phyloP scores from a whole-genome alignment of 2,888 invertebrate species.

The Eulithis testata region DNA sequence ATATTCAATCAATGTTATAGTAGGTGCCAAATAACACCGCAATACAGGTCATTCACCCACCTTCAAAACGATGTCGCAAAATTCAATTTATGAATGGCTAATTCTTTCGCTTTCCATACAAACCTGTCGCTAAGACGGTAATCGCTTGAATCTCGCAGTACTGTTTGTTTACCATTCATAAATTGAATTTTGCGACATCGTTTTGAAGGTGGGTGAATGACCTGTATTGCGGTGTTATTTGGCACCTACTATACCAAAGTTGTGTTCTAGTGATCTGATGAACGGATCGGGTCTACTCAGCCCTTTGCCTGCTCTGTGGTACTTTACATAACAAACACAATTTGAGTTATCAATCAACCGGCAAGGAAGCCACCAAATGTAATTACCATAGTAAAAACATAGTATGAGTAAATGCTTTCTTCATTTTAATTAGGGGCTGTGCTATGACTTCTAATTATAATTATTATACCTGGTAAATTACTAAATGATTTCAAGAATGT shows the following conservation, averaged over 20 bases:
- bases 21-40: no score
- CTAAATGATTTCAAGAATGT: not conserved
- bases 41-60: no score
- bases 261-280: constrained; percentile 27
- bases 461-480: not conserved
- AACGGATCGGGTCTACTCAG: constrained; percentile 47
- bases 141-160: no score
- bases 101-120: no score
- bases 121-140: no score
- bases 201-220: no score
- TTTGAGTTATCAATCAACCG: constrained; percentile 5
- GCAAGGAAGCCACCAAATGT: not conserved
- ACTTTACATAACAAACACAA: not conserved
- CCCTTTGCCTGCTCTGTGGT: constrained; percentile 55
- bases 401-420: not conserved
- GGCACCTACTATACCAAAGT: no score
- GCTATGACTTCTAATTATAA: not conserved
- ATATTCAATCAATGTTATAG: constrained; percentile 52
- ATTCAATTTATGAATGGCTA: no score
- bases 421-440: not conserved
- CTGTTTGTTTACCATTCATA: no score
- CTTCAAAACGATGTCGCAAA: no score
- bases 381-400: not conserved
- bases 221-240: no score
- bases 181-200: no score